Evolutionary conservation across 2,888 invertebrate genomes (phyloP).

Genomic region (Macrophya alboannulata): DNA sequence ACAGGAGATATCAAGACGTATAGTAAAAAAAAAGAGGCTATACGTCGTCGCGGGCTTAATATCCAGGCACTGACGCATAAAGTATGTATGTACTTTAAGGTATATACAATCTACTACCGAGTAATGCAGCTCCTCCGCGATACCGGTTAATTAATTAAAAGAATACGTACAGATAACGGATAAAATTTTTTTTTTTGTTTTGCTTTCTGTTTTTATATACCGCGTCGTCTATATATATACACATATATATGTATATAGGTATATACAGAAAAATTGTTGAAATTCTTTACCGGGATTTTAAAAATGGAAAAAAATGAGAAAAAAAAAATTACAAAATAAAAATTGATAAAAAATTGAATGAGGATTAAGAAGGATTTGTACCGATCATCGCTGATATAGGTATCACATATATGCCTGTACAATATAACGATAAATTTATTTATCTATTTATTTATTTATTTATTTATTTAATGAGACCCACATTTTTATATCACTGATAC

Average conservation of each 20-base stretch:
- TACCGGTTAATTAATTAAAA: slow-evolving; percentile 44
- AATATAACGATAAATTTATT: no score
- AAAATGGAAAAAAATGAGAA: no score
- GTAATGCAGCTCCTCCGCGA: background rate
- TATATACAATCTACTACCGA: background rate
- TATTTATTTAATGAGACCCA: background rate
- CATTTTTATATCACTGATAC: background rate
- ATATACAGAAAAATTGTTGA: background rate
- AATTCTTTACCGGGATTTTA: background rate
- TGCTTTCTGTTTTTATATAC: background rate
- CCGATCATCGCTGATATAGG: background rate
- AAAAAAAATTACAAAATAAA: no score
- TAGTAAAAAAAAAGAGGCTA: background rate
- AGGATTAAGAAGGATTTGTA: background rate
- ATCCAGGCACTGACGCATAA: background rate
- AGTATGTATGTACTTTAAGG: background rate
- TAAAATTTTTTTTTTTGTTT: background rate
- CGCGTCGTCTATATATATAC: background rate
- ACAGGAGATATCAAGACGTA: background rate
- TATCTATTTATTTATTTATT: no score
- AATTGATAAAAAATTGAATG: background rate
- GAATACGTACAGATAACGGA: slow-evolving; percentile 24
- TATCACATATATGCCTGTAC: no score
- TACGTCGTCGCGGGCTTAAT: background rate
- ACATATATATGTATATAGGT: no score